These are phyloP conservation scores for Myotis lucifugus DNA, from an alignment of 2,113 vertebrate genomes.

Conservation along the genomic window DNA sequence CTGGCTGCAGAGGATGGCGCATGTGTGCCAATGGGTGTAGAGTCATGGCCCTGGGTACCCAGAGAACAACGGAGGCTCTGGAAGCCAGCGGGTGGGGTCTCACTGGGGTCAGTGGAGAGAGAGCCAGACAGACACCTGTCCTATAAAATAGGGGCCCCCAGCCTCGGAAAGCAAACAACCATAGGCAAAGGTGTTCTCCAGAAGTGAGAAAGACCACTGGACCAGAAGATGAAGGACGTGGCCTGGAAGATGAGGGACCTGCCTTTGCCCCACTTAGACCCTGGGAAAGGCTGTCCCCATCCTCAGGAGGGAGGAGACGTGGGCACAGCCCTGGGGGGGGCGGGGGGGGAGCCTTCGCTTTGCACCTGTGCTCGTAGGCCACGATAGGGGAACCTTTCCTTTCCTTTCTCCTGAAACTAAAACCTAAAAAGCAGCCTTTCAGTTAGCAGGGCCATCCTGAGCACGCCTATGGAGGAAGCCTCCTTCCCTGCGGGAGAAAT, in stretches of 20 bases:
- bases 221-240: too few relatives aligned
- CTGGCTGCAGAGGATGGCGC: neutral
- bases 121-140: neutral
- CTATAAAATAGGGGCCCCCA: neutral
- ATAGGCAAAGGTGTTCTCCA: neutral
- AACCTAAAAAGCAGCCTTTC: neutral
- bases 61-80: neutral
- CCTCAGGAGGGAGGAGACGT: neutral
- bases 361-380: neutral
- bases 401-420: neutral
- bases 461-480: neutral
- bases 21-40: neutral
- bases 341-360: neutral
- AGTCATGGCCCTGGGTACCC: too few relatives aligned
- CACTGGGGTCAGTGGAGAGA: neutral
- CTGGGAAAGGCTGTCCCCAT: neutral
- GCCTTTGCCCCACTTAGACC: too few relatives aligned
- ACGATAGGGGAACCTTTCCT: accelerated
- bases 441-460: neutral
- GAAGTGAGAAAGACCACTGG: neutral
- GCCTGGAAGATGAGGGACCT: neutral
- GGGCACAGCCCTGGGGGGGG: neutral
- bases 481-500: neutral
- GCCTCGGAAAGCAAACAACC: neutral
- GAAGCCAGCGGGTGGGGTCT: neutral